phyloP scores from a whole-genome alignment of 2,113 vertebrate species.

The Tetraodon nigroviridis region DNA sequence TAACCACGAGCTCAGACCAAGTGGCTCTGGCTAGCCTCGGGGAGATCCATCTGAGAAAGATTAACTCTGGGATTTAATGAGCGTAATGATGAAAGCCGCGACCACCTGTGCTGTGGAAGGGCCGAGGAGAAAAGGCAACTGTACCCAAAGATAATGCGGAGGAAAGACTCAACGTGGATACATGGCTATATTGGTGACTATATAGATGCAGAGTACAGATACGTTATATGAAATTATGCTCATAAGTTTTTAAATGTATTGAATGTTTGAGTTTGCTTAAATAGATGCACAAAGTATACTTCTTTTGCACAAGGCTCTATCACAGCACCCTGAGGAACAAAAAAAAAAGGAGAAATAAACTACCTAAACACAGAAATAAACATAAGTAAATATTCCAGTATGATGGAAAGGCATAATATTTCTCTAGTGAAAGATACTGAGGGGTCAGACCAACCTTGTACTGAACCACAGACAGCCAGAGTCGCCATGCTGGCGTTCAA shows the following conservation, averaged over 20 bases:
- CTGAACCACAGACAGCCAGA: conserved; percentile 62
- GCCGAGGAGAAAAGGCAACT: conserved; percentile 68
- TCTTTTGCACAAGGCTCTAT: conserved; percentile 73
- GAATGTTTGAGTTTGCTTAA: conserved; percentile 64
- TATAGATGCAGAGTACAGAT: conserved; percentile 70
- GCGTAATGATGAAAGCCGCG: conserved; percentile 68
- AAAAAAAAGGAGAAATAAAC: conserved; percentile 73
- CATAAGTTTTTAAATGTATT: conserved; percentile 61
- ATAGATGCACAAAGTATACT: conserved; percentile 76
- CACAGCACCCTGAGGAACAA: conserved; percentile 81
- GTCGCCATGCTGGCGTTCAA: conserved; percentile 53
- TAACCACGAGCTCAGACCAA: conserved; percentile 67
- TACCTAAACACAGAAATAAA: conserved; percentile 63
- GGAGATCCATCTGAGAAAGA: conserved; percentile 73
- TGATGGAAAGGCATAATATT: conserved; percentile 78
- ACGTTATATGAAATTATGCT: conserved; percentile 67
- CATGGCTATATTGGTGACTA: conserved; percentile 67
- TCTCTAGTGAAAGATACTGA: conserved; percentile 65
- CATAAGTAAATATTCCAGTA: conserved; percentile 76
- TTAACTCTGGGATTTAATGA: conserved; percentile 73
- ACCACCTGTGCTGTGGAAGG: conserved; percentile 73
- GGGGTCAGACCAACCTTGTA: conserved; percentile 56
- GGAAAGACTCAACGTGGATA: conserved; percentile 58
- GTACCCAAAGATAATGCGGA: conserved; percentile 57
- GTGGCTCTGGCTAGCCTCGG: conserved; percentile 60